Evolutionary conservation across 2,113 vertebrate genomes (phyloP).

Genomic region (Sterrhoptilus dennistouni): DNA sequence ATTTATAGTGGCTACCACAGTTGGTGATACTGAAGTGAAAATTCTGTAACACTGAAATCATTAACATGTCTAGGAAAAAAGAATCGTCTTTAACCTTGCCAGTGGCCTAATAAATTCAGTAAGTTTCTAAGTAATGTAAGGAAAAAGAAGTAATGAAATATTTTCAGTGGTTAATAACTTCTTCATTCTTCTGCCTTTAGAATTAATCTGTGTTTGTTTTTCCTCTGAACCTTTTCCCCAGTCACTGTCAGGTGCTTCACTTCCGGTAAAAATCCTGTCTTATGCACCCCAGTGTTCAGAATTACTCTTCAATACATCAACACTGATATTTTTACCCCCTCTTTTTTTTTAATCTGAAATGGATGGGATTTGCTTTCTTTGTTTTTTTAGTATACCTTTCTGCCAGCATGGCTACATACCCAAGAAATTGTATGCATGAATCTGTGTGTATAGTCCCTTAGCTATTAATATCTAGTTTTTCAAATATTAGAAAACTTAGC

Average conservation of each 20-base stretch:
- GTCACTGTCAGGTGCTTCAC: neutral
- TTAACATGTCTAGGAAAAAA: neutral
- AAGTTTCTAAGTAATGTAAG: neutral
- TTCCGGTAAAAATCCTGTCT: neutral
- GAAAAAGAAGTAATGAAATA: neutral
- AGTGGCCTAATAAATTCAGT: neutral
- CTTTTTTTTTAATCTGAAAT: neutral
- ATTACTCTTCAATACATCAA: neutral
- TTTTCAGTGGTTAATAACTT: neutral
- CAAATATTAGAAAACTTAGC: neutral
- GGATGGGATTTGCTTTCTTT: neutral
- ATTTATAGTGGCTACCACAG: neutral
- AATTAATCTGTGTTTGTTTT: neutral
- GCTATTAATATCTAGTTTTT: neutral
- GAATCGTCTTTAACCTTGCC: neutral
- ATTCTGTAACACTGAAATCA: neutral
- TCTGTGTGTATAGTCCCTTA: neutral
- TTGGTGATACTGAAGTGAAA: neutral
- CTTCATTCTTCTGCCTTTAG: neutral
- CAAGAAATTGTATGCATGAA: neutral
- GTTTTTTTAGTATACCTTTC: neutral
- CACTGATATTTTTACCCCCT: fast-evolving
- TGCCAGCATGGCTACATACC: neutral
- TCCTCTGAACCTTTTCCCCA: neutral
- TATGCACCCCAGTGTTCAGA: neutral